Evolutionary conservation across 2,888 invertebrate genomes (phyloP).

Genomic region (Pterostichus niger): DNA sequence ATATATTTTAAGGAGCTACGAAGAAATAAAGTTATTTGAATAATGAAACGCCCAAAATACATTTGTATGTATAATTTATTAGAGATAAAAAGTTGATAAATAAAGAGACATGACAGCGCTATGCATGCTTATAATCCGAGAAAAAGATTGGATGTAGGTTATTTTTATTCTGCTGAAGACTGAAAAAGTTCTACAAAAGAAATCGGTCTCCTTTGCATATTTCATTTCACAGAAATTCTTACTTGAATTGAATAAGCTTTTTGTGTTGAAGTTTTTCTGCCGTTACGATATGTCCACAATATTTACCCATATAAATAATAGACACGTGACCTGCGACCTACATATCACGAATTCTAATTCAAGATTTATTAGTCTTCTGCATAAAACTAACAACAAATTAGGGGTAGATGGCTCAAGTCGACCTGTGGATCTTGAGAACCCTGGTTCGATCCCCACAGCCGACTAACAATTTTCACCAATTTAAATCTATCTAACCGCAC

Average conservation of each 20-base stretch:
- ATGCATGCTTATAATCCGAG: slow-evolving; percentile 33
- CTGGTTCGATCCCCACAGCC: too few species aligned
- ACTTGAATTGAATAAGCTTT: background rate
- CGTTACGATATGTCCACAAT: too few species aligned
- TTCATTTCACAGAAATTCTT: background rate
- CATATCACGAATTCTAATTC: too few species aligned
- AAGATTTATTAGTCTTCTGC: too few species aligned
- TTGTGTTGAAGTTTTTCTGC: too few species aligned
- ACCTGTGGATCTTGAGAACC: too few species aligned
- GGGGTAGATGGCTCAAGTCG: too few species aligned
- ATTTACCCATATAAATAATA: too few species aligned
- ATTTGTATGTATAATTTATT: slow-evolving; percentile 33
- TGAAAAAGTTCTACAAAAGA: slow-evolving; percentile 16
- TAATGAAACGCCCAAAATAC: slow-evolving; percentile 10
- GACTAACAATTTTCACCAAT: too few species aligned
- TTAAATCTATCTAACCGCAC: too few species aligned
- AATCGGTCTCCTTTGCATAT: slow-evolving; percentile 18
- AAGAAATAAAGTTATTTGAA: slow-evolving; percentile 23
- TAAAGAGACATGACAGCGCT: slow-evolving; percentile 39
- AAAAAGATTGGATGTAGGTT: slow-evolving; percentile 23
- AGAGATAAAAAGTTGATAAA: slow-evolving; percentile 40
- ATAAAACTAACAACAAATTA: too few species aligned
- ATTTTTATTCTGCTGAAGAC: slow-evolving; percentile 17
- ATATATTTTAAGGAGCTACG: background rate
- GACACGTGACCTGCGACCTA: too few species aligned